Evolutionary conservation across 2,888 invertebrate genomes (phyloP), one percentile per base, ranked within the genome.

Genomic region (Tinea trinotella): DNA sequence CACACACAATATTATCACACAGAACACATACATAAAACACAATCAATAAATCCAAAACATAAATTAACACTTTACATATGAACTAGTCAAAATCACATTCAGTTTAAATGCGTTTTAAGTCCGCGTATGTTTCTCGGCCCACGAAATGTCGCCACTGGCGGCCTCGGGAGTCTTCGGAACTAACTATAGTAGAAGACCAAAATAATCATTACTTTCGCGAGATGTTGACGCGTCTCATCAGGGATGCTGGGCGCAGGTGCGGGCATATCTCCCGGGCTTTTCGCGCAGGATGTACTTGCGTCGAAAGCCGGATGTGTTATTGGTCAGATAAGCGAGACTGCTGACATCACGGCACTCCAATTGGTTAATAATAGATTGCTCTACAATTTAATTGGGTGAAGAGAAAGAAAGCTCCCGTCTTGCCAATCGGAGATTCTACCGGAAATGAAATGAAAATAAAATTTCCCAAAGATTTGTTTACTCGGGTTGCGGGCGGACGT

Each of bases 181-280:
- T 78, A 79, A 61, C 60, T 68, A 70, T 64, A 72, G 72, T 71
- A 73, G 77, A n/a, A n/a, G 79, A 84, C 85, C 80, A 74, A 85
- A 87, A 86, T 87, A 87, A 87, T 87, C 86, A 84, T 86, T 87
- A 87, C 81, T 86, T 86, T 80, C 78, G 76, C 75, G 77, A 83
- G 85, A 85, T 84, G 83, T 80, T 67, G 69, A 71, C 74, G 74
- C 18, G 36, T 12, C 40, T 63, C 64, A 63, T 63, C 64, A 63
- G 74, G 67, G 77, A 77, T 77, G 78, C 75, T 81, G 82, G 9
- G 22, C 82, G 83, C 81, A 78, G 76, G 74, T 78, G 69, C 72
- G 66, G 61, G 70, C 67, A 68, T 71, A 69, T 67, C 66, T 82
- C 83, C 82, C 83, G 83, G 83, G 83, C 71, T 80, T 77, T 57